Evolutionary conservation across 2,888 invertebrate genomes (phyloP), one percentile per base, ranked within the genome.

Genomic region (Lacanobia wlatinum): DNA sequence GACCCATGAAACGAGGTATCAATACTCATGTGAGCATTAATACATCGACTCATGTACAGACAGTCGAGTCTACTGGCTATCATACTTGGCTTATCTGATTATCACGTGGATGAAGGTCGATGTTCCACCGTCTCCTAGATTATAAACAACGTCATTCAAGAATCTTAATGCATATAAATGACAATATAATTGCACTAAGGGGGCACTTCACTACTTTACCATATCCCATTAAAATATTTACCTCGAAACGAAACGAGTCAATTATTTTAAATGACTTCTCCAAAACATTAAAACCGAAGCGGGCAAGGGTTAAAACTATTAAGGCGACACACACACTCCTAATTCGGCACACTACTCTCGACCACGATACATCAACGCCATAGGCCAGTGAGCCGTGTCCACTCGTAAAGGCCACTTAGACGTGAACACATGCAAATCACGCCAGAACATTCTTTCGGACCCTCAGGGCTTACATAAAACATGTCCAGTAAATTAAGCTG

Each of bases 341-440:
- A 80, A 85, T 83, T 83, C 72, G 79, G 83, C 80, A 85, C 64
- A 74, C 72, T 71, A 69, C 70, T 58, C 71, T 52, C 55, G n/a
- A 66, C 83, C 80, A 84, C 71, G 78, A 78, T 80, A 72, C 78
- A 80, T 82, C 84, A 80, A 78, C 79, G 81, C 85, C 83, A 83
- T 69, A 52, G 40, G 62, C 78, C 61, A 73, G n/a, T 55, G 76
- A 77, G 86, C 88, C 82, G 59, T 76, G 78, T 76, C 79, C 80
- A 70, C 69, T 85, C 79, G 87, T 80, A 82, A 85, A 87, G 88
- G 82, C 86, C 90, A 90, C 90, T 92, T 92, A 77, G 77, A 90
- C 79, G 82, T 70, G 86, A 88, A 88, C 89, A 92, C 93, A 95
- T 94, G 94, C 94, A 94, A 95, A 95, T 95, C 94, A 92, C 91